phyloP scores from a whole-genome alignment of 1,140 invertebrate species.

The Ptiloglossa arizonensis region DNA sequence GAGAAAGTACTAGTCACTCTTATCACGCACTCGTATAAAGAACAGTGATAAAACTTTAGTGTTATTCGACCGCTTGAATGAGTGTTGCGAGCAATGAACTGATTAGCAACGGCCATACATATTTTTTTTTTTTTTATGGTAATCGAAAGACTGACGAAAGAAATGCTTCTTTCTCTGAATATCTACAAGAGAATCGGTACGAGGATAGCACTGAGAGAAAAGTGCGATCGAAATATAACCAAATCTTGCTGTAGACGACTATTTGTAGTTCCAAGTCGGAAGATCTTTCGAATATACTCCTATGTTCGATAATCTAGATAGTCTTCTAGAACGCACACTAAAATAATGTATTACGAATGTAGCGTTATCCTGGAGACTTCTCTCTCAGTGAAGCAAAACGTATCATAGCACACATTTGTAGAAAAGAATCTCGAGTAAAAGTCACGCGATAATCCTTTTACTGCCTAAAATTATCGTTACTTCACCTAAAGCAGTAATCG shows the following conservation, averaged over 20 bases:
- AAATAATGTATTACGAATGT: neutral
- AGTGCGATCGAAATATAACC: neutral
- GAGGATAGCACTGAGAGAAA: constrained; percentile 39
- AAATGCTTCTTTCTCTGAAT: constrained; percentile 40
- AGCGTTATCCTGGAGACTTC: constrained; percentile 22
- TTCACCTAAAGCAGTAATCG: constrained; percentile 45
- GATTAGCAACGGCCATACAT: constrained; percentile 45
- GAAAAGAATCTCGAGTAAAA: constrained; percentile 37
- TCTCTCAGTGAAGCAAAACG: constrained; percentile 55
- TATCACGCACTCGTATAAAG: constrained; percentile 38
- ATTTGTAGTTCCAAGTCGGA: neutral
- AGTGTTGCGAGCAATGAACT: constrained; percentile 33
- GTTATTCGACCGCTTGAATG: constrained; percentile 49
- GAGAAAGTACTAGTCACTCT: constrained; percentile 68
- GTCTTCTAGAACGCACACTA: constrained; percentile 20
- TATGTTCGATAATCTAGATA: constrained; percentile 27
- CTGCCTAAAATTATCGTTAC: constrained; percentile 58
- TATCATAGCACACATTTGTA: constrained; percentile 41
- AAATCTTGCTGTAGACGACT: constrained; percentile 2
- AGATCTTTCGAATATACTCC: constrained; percentile 1
- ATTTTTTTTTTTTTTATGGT: constrained; percentile 52
- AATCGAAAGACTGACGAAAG: constrained; percentile 61
- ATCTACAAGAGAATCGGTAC: constrained; percentile 34
- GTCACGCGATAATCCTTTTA: constrained; percentile 45
- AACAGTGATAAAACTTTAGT: constrained; percentile 50